These are phyloP conservation scores for Drosophila anceps DNA, from an alignment of 2,888 invertebrate species.

Conservation along the genomic window DNA sequence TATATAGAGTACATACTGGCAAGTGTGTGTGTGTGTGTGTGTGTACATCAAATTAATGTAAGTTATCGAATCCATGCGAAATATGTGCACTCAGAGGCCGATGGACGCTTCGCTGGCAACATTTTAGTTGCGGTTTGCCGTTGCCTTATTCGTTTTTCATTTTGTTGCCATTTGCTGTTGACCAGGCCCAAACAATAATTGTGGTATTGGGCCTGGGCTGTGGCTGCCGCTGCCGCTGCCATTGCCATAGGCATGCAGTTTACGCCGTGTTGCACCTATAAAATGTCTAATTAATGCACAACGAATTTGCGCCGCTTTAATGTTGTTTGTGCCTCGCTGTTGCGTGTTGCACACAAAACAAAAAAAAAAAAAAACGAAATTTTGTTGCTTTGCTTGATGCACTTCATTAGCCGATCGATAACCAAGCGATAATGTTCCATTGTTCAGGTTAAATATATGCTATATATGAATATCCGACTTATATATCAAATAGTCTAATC, in stretches of 20 bases:
- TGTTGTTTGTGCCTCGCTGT: constrained; percentile 28
- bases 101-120: constrained; percentile 55
- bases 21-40: constrained; percentile 42
- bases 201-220: constrained; percentile 52
- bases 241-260: constrained; percentile 55
- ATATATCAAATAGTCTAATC: too few species aligned
- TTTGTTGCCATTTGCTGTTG: constrained; percentile 43
- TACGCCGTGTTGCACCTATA: constrained; percentile 77
- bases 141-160: constrained; percentile 14
- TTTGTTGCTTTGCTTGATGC: constrained; percentile 21
- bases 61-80: constrained; percentile 78
- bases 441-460: neutral
- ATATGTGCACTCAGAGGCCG: constrained; percentile 49
- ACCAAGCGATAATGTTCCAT: too few species aligned
- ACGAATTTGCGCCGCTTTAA: constrained; percentile 77
- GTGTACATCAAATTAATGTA: constrained; percentile 77
- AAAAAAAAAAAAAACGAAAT: neutral
- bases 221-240: constrained; percentile 17
- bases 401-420: constrained; percentile 48
- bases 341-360: constrained; percentile 33
- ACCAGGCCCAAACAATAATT: constrained; percentile 76
- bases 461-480: neutral
- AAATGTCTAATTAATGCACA: constrained; percentile 80
- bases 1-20: constrained; percentile 1
- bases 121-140: constrained; percentile 70